Base-by-base conservation (phyloP, 2,113 vertebrate genomes). In the Lucifuga dentata region DNA sequence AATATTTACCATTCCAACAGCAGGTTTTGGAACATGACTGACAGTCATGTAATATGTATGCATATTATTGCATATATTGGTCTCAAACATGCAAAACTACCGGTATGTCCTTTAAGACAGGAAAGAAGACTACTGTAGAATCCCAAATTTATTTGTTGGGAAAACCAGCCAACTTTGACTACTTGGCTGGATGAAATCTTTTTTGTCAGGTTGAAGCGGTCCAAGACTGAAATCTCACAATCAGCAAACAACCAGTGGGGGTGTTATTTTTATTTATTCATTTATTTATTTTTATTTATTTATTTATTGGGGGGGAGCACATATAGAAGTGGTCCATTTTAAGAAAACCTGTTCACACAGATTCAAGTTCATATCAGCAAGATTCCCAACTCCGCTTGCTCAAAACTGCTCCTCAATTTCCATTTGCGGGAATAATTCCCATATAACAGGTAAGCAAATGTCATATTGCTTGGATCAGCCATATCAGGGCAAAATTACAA, bases 91-190 rank as follows among this genome's bases (percentile, higher is more conserved):
- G n/a, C n/a, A n/a, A n/a, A n/a, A n/a, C n/a, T n/a, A n/a, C n/a
- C n/a, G n/a, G n/a, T n/a, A n/a, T n/a, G n/a, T n/a, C n/a, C n/a
- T n/a, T n/a, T 49, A 69, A 55, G 15, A 50, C 26, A 6, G 0
- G 19, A 59, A 49, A 32, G 45, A 68, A 61, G 56, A 61, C 16
- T 11, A 21, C 11, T 0, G 5, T 45, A 71, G 60, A 58, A 12
- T 68, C 56, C 7, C 29, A n/a, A 49, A 59, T 56, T 45, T n/a
- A 36, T 74, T 36, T 59, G n/a, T n/a, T n/a, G n/a, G n/a, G n/a
- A n/a, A n/a, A n/a, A n/a, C n/a, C n/a, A n/a, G 56, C 65, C 48
- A 57, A 39, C 26, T 53, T 67, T 24, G 20, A 11, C 36, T 41
- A 43, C 50, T 43, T 52, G 24, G 38, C 41, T 56, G 15, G 2